Percentiles rank a stretch among this genome's conserved stretches.
Conservation (phyloP, 2,797 vertebrate species). For the Leptodactylus fallax region DNA sequence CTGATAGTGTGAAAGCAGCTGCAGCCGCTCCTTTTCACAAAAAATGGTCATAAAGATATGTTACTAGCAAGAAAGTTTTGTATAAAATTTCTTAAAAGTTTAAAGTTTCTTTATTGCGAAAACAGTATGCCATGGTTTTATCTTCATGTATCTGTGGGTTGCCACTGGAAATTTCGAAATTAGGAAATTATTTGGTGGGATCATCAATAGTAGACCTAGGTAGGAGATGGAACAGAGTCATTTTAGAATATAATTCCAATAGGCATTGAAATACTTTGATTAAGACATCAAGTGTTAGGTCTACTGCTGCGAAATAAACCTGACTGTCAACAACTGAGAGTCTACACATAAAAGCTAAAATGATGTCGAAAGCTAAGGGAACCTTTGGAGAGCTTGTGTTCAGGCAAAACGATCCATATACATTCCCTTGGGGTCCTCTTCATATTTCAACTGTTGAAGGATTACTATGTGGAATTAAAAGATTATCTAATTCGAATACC, state of each 20-base stretch:
- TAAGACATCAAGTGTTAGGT: constrained; percentile 9
- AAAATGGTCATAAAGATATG: too few species aligned
- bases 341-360: not conserved
- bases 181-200: not conserved
- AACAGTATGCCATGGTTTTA: too few species aligned
- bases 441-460: constrained; percentile 34
- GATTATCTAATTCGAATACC: constrained; percentile 27
- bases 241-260: not conserved
- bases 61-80: too few species aligned
- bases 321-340: not conserved
- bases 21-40: too few species aligned
- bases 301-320: constrained; percentile 25
- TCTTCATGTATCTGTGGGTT: not conserved
- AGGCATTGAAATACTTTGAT: not conserved
- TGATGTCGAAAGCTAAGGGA: constrained; percentile 1
- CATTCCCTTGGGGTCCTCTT: constrained; percentile 32
- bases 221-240: not conserved
- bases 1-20: too few species aligned
- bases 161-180: not conserved
- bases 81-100: too few species aligned
- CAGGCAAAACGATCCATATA: constrained; percentile 36
- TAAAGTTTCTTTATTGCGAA: too few species aligned
- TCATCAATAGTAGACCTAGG: not conserved
- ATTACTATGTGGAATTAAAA: constrained; percentile 45
- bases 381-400: constrained; percentile 23